Percentiles rank a stretch among this genome's conserved stretches.
Evolutionary conservation across 2,888 invertebrate genomes (phyloP).

Genomic region (Lasioglossum vierecki): DNA sequence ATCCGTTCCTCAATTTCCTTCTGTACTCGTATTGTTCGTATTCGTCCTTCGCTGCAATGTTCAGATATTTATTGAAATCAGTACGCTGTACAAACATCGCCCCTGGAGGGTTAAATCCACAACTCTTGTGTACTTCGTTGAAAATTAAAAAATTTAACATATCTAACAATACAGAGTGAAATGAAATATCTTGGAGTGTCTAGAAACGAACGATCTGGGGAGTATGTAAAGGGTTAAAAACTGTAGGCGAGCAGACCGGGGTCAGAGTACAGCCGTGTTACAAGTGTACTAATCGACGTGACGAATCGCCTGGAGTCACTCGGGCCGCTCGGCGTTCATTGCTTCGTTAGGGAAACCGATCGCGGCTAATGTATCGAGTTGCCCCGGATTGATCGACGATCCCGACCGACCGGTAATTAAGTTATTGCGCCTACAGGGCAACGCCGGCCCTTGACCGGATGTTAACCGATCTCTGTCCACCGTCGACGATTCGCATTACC

Average conservation of each 20-base stretch:
- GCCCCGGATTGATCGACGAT: constrained; percentile 55
- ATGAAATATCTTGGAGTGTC: neutral
- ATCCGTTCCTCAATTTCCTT: neutral
- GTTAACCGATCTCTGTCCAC: constrained; percentile 20
- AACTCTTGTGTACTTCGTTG: neutral
- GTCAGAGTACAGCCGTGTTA: constrained; percentile 33
- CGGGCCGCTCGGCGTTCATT: constrained; percentile 37
- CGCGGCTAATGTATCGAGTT: constrained; percentile 49
- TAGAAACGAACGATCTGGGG: neutral
- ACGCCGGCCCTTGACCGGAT: constrained; percentile 5
- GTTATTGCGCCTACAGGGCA: constrained; percentile 36
- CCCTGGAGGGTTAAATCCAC: neutral
- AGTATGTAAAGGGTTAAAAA: neutral
- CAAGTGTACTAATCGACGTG: constrained; percentile 60
- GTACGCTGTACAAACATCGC: neutral
- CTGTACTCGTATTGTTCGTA: too few relatives aligned
- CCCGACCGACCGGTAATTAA: constrained; percentile 47
- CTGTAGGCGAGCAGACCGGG: neutral
- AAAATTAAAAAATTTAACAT: neutral
- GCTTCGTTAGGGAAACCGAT: constrained; percentile 64
- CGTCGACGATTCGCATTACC: constrained; percentile 7
- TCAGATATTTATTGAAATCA: too few relatives aligned
- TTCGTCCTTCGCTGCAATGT: too few relatives aligned
- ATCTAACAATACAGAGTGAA: neutral
- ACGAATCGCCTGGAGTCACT: constrained; percentile 55